Evolutionary conservation across 2,888 invertebrate species (phyloP), one percentile per base, ranked within the genome.

Genomic region (Tenthredo distinguenda): DNA sequence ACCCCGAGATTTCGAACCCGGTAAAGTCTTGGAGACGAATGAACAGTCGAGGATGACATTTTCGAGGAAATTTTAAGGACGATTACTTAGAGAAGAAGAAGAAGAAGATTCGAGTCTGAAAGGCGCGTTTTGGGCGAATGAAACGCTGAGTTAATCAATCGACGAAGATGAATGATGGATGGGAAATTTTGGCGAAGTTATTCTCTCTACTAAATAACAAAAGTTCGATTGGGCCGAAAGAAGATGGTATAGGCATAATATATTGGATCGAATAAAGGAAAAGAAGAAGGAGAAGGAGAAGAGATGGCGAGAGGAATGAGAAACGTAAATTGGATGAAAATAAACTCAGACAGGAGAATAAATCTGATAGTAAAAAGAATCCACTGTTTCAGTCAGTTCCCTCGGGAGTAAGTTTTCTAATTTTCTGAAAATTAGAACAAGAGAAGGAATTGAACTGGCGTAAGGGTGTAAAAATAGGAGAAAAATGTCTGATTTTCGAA

Each of bases 341-440:
- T 34, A 15, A 68, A 26, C 34, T 31, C 65, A 65, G 65, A 26
- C 65, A 12, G 65, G 9, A 26, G 12, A 65, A 65, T 65, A 65
- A 65, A 65, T 65, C 26, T 58, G 21, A 58, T 58, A 9, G 58
- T 0, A 58, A 58, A 58, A 58, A 9, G 15, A 58, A 7, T 47
- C 47, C 3, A 47, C 47, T 15, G 47, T 47, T 47, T 47, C 15
- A 47, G 12, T 15, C 15, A 47, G 15, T 47, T 15, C 12, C 43
- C 3, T 43, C 43, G 43, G 43, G 12, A 74, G 72, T 74, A 18
- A 26, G 15, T 74, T 31, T 12, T 43, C n/a, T 74, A 40, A 74
- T 74, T 43, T n/a, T n/a, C 43, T 43, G 72, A 21, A 43, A 74
- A 74, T 74, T 74, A 74, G n/a, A 74, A 74, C 2, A 43, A n/a